Evolutionary conservation across 2,888 invertebrate genomes (phyloP), one percentile per base, ranked within the genome.

Genomic region (Netelia fuscicornis): DNA sequence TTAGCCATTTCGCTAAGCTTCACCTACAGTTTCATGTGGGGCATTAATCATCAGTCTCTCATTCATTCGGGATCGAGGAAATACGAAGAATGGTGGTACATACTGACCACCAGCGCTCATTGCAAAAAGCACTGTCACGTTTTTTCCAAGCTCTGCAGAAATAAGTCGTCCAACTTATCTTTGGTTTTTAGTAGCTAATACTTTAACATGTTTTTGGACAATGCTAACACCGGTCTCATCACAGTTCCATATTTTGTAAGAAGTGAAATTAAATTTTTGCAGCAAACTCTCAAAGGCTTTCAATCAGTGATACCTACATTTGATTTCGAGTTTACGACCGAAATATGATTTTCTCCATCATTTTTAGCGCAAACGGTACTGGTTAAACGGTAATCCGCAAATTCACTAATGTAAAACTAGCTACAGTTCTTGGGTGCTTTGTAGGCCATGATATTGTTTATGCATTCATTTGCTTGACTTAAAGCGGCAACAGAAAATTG

Each of bases 161-260:
- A 86, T 87, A 23, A 88, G 70, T 56, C 86, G 86, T n/a, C 86
- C 84, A 37, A 89, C 87, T 56, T 88, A 86, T 52, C 78, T 83
- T 71, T 84, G 79, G 6, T 83, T 83, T 84, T 88, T 86, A 8
- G 65, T 23, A 25, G 86, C 64, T 17, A 84, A 42, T 6, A 84
- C 85, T 83, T 86, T 84, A 1, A 42, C 67, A 76, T 85, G 67
- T 6, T 76, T 71, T n/a, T 86, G 77, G 23, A 79, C 85, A 17
- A 11, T 42, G 6, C 58, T 79, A 2, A 65, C 65, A 17, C 65
- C 65, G 1, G 65, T 44, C 10, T 65, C 42, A 44, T 65, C 65
- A 42, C 30, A 30, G 17, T 64, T 64, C 8, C 17, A 65, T 17
- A 65, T 65, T n/a, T 44, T 44, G 2, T 8, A 37, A 13, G 56